A percentile compares a stretch with the other conserved stretches of the same genome.
These are phyloP conservation scores for Fistularia tabacaria DNA, from an alignment of 2,797 vertebrate species.

Conservation along the genomic window DNA sequence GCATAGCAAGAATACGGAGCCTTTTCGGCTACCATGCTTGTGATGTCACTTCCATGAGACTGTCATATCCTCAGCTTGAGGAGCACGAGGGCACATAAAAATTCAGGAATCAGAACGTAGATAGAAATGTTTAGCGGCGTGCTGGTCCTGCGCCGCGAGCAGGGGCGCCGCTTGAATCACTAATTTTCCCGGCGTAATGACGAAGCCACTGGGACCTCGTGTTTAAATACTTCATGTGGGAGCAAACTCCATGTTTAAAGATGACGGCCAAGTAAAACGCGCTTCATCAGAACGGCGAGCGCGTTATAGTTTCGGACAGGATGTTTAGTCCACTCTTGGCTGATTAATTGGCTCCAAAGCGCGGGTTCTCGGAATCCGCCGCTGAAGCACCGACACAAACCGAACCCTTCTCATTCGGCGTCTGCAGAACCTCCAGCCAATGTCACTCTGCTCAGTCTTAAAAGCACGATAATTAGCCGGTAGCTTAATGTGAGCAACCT, in stretches of 20 bases:
- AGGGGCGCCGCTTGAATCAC: slow-evolving; percentile 22
- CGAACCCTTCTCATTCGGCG: too few species aligned
- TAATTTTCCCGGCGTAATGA: slow-evolving; percentile 39
- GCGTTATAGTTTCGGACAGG: slow-evolving; percentile 11
- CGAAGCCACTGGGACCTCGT: slow-evolving; percentile 29
- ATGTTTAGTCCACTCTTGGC: slow-evolving; percentile 24
- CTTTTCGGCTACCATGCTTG: slow-evolving; percentile 38
- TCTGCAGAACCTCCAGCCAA: too few species aligned
- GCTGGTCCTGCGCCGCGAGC: too few species aligned
- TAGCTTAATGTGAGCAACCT: too few species aligned
- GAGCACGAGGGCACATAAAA: slow-evolving; percentile 39
- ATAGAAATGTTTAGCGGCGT: slow-evolving; percentile 39
- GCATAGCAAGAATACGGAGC: slow-evolving; percentile 51
- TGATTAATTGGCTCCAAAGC: slow-evolving; percentile 37
- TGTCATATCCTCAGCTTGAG: slow-evolving; percentile 22
- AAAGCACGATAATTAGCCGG: too few species aligned
- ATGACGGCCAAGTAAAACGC: slow-evolving; percentile 37
- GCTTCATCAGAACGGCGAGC: slow-evolving; percentile 31
- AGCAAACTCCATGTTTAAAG: slow-evolving; percentile 25
- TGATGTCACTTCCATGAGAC: slow-evolving; percentile 52
- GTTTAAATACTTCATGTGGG: slow-evolving; percentile 35
- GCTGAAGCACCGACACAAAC: too few species aligned
- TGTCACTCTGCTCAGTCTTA: too few species aligned
- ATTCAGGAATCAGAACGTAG: slow-evolving; percentile 45
- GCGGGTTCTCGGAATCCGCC: too few species aligned